Conservation (phyloP, 2,113 vertebrate genomes). For the Prochilodus magdalenae region DNA sequence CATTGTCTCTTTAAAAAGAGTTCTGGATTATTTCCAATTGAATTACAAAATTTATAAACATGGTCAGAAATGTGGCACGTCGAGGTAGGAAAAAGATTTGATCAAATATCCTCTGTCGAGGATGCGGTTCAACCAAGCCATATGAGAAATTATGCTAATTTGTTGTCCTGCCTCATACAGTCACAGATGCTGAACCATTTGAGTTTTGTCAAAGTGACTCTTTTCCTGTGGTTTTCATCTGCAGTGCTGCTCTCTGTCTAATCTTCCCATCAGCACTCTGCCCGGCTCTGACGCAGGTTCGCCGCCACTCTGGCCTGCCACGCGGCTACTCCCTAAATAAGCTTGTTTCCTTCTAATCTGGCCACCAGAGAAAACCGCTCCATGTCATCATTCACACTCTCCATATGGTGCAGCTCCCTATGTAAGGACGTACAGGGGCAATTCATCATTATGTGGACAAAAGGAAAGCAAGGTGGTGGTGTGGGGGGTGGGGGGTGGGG, state of each 20-base stretch:
- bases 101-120: no score
- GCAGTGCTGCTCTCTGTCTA: conserved; percentile 13
- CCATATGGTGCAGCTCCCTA: conserved; percentile 28
- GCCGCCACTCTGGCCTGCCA: conserved; percentile 32
- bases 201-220: not conserved
- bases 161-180: not conserved
- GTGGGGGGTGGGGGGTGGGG: no score
- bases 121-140: not conserved
- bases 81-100: no score
- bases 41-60: not conserved
- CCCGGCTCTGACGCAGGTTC: conserved; percentile 33
- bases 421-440: conserved; percentile 15
- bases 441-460: conserved; percentile 33
- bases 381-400: conserved; percentile 43
- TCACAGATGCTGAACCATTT: not conserved
- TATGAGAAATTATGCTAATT: not conserved
- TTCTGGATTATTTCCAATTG: not conserved
- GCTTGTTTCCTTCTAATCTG: conserved; percentile 46
- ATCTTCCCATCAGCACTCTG: conserved; percentile 24
- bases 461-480: conserved; percentile 4
- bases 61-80: no score
- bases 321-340: conserved; percentile 40
- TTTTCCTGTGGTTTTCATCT: conserved; percentile 22
- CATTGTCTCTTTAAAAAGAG: not conserved
- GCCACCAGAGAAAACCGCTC: conserved; percentile 32